Conservation (phyloP, 2,888 invertebrate species). For the Agelastica alni region DNA sequence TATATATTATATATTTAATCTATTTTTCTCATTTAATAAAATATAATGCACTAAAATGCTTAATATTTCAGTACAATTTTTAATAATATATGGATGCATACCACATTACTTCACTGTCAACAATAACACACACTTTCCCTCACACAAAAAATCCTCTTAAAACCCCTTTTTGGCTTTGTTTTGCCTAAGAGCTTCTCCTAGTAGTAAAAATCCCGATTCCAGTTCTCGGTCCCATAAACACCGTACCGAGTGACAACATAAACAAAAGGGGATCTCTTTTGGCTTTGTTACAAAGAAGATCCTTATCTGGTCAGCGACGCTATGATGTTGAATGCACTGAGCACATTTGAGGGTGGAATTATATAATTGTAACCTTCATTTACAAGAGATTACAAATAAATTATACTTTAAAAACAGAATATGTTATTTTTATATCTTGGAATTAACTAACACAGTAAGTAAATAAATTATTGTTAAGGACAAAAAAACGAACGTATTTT, state of each 20-base stretch:
- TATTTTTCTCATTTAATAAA: too few relatives aligned
- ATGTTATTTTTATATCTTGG: too few relatives aligned
- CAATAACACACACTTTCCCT: conserved; percentile 8
- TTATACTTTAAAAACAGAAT: too few relatives aligned
- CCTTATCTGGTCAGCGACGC: conserved; percentile 18
- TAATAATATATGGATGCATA: too few relatives aligned
- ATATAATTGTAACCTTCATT: too few relatives aligned
- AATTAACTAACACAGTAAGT: too few relatives aligned
- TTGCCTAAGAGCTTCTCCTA: conserved; percentile 4
- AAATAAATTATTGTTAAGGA: too few relatives aligned
- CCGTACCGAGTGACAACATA: conserved; percentile 23
- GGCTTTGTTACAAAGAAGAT: conserved; percentile 20
- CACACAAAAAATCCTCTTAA: conserved; percentile 9
- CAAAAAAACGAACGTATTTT: too few relatives aligned
- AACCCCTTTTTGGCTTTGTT: conserved; percentile 1
- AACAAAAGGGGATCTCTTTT: conserved; percentile 19
- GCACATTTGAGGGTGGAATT: not conserved
- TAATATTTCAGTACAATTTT: too few relatives aligned
- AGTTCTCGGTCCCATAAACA: conserved; percentile 20
- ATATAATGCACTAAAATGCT: too few relatives aligned
- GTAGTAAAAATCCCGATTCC: conserved; percentile 14
- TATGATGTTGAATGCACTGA: not conserved
- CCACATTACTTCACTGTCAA: not conserved
- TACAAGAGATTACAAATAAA: too few relatives aligned
- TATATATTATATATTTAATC: too few relatives aligned